Conservation (phyloP, 2,797 vertebrate species). For the Taenioides sp. region DNA sequence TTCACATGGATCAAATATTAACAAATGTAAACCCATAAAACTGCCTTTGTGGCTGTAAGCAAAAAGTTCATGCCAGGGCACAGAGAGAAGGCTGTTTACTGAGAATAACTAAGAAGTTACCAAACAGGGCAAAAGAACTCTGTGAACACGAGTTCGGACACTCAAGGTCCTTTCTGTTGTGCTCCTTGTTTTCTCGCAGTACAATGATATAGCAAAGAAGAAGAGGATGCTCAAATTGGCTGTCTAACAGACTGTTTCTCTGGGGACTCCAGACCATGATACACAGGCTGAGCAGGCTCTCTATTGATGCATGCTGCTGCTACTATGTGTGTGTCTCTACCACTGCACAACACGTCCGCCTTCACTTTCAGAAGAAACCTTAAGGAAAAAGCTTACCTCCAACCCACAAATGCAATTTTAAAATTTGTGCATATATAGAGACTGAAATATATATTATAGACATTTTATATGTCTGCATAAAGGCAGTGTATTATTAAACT, state of each 20-base stretch:
- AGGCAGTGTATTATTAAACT: neutral
- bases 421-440: neutral
- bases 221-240: constrained; percentile 55
- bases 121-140: neutral
- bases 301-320: constrained; percentile 47
- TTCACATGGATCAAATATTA: neutral
- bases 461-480: neutral
- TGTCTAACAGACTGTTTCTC: constrained; percentile 49
- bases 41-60: neutral
- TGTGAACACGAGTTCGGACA: constrained; percentile 4
- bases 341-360: neutral
- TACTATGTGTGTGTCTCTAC: constrained; percentile 48
- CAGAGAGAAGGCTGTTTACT: constrained; percentile 1
- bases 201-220: constrained; percentile 27
- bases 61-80: constrained; percentile 2
- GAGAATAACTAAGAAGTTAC: constrained; percentile 4
- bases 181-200: constrained; percentile 9
- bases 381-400: constrained; percentile 1
- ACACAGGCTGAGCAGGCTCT: constrained; percentile 44
- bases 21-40: neutral
- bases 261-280: constrained; percentile 38
- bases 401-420: constrained; percentile 1
- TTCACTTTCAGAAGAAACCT: constrained; percentile 7
- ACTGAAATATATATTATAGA: neutral
- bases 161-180: constrained; percentile 10